phyloP scores from a whole-genome alignment of 2,113 vertebrate genomes.

The Turnix velox region DNA sequence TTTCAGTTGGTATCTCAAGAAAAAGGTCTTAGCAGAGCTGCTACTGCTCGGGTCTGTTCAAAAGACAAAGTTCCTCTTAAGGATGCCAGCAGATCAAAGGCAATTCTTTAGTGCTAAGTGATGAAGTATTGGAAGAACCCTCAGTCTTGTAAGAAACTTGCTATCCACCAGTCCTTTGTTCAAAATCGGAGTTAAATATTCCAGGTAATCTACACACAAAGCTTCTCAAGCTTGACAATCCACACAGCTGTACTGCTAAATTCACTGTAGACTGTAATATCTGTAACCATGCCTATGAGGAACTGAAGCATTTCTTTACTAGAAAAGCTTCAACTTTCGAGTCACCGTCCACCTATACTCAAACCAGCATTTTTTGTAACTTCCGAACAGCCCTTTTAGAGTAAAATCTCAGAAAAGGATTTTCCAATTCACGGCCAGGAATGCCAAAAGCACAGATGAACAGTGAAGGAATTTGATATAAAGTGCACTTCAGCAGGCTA shows the following conservation, averaged over 20 bases:
- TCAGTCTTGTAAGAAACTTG: not conserved
- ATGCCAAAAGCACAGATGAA: not conserved
- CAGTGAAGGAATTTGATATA: not conserved
- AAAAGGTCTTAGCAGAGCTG: not conserved
- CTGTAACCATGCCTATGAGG: not conserved
- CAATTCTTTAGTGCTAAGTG: not conserved
- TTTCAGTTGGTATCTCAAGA: not conserved
- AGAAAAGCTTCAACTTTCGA: not conserved
- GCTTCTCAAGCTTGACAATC: not conserved
- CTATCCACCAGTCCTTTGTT: not conserved
- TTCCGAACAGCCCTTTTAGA: not conserved
- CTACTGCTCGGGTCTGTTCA: not conserved
- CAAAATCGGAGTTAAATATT: not conserved
- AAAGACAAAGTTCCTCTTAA: not conserved
- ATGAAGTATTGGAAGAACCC: not conserved
- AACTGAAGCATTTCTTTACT: not conserved
- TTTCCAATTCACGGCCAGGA: not conserved
- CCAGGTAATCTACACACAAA: not conserved
- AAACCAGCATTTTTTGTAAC: not conserved
- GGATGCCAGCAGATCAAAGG: not conserved
- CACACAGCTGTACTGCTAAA: not conserved
- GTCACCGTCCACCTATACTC: not conserved
- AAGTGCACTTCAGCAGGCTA: not conserved
- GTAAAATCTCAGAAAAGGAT: not conserved
- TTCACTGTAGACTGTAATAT: not conserved